Conservation (phyloP, 2,113 vertebrate genomes). For the Malurus cyaneus region DNA sequence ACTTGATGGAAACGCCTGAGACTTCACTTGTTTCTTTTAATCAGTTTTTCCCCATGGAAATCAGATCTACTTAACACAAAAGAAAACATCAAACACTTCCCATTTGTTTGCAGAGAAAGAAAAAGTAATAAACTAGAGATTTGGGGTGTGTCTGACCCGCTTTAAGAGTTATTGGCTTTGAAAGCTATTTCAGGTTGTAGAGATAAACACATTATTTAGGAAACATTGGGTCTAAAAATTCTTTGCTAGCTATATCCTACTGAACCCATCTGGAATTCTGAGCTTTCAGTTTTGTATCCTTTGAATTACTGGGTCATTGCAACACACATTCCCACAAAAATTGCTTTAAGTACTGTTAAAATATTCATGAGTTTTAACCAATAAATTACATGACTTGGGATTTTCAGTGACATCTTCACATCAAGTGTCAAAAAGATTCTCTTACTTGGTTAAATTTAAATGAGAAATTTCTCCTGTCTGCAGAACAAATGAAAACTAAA, state of each 20-base stretch:
- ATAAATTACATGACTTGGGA: not conserved
- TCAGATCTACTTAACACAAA: not conserved
- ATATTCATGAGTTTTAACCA: not conserved
- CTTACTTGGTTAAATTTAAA: not conserved
- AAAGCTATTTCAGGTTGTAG: not conserved
- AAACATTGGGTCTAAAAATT: not conserved
- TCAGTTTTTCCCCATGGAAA: not conserved
- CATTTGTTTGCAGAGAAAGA: not conserved
- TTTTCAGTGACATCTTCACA: not conserved
- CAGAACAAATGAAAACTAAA: not conserved
- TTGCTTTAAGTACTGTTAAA: not conserved
- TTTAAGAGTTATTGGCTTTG: not conserved
- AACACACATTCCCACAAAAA: not conserved
- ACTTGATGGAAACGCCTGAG: not conserved
- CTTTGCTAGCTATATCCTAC: not conserved
- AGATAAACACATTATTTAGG: not conserved
- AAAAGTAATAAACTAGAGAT: not conserved
- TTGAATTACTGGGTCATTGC: not conserved
- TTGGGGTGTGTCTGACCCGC: not conserved
- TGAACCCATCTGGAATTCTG: not conserved
- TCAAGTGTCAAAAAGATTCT: not conserved
- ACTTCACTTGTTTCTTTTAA: not conserved
- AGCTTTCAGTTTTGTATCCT: not conserved
- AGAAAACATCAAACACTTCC: not conserved
- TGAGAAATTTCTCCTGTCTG: not conserved